Base-by-base conservation (phyloP, 2,113 vertebrate species). In the Indicator indicator region DNA sequence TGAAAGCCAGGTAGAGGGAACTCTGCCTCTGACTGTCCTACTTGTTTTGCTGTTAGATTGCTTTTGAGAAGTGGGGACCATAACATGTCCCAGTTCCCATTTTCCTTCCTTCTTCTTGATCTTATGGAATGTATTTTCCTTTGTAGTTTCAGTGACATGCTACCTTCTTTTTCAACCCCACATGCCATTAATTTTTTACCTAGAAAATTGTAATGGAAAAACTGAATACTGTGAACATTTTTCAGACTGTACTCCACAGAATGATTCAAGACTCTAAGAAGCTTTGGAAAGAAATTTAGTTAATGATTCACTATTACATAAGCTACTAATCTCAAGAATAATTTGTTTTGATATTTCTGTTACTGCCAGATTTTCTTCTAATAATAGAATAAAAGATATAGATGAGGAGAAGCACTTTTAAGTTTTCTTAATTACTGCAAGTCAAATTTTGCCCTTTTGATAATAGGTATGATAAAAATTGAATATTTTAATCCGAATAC, bases 301-400 rank as follows among this genome's bases (percentile, higher is more conserved):
- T 89, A 91, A 89, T 95, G 69, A 88, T 86, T 93, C 87, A 67
- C 5, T 59, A 15, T 91, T 95, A 83, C 1, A 1, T 87, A 94
- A 94, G 33, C 52, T 88, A 86, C 84, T 83, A 94, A 56, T 73
- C 56, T 74, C 27, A 74, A 58, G 75, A 94, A 68, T 71, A 89
- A 82, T 93, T 94, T 92, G 63, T 46, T 96, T 87, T 80, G 48
- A 77, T 85, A 83, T 77, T 95, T 96, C 75, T 80, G 32, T 64
- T 89, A 58, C 38, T 74, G 38, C 42, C 48, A 89, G 52, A 80
- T 74, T 89, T 91, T 87, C 28, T 12, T 3, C 38, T 88, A 50
- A 42, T 70, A 84, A 76, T n/a, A 10, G 52, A 87, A 91, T 83
- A 73, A 94, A 91, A 89, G 38, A 74, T 83, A 85, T 3, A 85